Base-by-base conservation (phyloP, 53 echinoderm and acorn worm genomes). In the Antedon mediterranea region DNA sequence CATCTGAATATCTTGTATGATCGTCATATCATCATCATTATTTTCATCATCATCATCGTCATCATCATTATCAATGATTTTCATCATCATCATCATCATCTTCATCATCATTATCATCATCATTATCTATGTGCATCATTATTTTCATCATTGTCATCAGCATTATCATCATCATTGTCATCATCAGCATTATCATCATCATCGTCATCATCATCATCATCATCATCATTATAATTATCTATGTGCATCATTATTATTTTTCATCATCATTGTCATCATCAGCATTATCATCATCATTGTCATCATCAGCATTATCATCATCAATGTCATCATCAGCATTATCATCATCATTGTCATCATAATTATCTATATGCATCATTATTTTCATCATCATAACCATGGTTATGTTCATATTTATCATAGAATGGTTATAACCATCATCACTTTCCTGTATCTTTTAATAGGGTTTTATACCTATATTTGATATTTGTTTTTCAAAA, bases 161-260 rank as follows among this genome's bases (percentile, higher is more conserved):
- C 20, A 23, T 72, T 23, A 20, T 72, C 72, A 72, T 30, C 72
- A 72, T 72, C 72, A 72, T 72, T 29, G 72, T 72, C 72, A 4
- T 20, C 78, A 79, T 84, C 79, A 78, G 78, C 32, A 31, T 41
- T 27, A 43, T 74, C 84, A 74, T 43, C 34, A 43, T 74, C 78
- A 79, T 74, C 79, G 28, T 74, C 73, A 32, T 79, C 30, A 32
- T 74, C 84, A 78, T 79, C 74, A 43, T 28, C 57, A 75, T 70
- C 57, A 74, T 43, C 78, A 72, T 73, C 32, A 31, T 33, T 32
- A 78, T 78, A 79, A 78, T 74, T 37, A 11, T 37, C n/a, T n/a
- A n/a, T n/a, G n/a, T n/a, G n/a, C 11, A 37, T 37, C 72, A 72
- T 28, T 23, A 72, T 72, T 11, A 6, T n/a, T n/a, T n/a, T n/a